Evolutionary conservation across 1,140 invertebrate species (phyloP), one percentile per base, ranked within the genome.

Genomic region (Pachypeltis micranthus): DNA sequence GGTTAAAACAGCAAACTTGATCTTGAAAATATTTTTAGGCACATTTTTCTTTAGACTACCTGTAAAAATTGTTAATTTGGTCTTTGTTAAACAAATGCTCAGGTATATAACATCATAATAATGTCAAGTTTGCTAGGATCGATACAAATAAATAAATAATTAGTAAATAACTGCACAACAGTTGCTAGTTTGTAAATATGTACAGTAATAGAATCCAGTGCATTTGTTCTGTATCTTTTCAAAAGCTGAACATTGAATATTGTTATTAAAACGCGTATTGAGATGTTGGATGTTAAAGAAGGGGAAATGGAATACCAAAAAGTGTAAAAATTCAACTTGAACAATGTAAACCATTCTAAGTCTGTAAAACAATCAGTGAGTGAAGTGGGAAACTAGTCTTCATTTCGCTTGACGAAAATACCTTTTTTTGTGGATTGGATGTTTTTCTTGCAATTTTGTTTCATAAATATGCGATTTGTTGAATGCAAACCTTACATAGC

Each of bases 121-220:
- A 51, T 51, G 16, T 54, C 26, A 63, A 54, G 44, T 27, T 60
- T 44, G 51, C 24, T 56, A 61, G n/a, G 25, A 26, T 65, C 57
- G 44, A 44, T 44, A 4, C 21, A 65, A 62, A 21, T 57, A 31
- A 47, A 21, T 61, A 24, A 10, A 57, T 57, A n/a, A n/a, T 19
- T 63, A 63, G 62, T 60, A 55, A 61, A 65, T 61, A 57, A 55
- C 63, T 51, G 63, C 63, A 65, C 63, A 65, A 65, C 14, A 54
- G 59, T 65, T 65, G 59, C 59, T 44, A 59, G 28, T 60, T 57
- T 65, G 63, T 65, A 65, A 57, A 65, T 65, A 65, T 61, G 59
- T 65, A 65, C 63, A 65, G 63, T 28, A 29, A 56, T 64, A 19
- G 25, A 26, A 56, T 63, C 29, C 47, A 23, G 25, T 63, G 57